phyloP scores from a whole-genome alignment of 1,140 invertebrate species.

The Hypsibius dujardini region DNA sequence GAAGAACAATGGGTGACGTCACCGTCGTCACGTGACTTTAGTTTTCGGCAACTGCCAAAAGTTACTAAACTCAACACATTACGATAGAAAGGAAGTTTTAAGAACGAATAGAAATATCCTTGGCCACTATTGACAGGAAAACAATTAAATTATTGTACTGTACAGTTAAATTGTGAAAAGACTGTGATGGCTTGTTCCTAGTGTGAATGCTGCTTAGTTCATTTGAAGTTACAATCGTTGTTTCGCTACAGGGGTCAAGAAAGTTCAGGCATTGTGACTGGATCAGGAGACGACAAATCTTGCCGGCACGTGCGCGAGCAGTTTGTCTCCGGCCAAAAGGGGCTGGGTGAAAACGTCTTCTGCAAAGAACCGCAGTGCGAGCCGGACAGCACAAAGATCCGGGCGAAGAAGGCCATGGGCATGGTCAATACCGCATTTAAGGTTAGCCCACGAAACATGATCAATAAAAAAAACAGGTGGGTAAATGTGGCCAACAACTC shows the following conservation, averaged over 20 bases:
- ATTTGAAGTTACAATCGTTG: constrained; percentile 12
- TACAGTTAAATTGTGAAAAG: neutral
- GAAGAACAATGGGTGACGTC: no score
- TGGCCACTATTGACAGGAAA: neutral
- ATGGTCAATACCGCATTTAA: constrained; percentile 45
- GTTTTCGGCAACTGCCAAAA: no score
- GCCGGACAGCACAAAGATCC: constrained; percentile 50
- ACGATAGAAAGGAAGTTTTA: no score
- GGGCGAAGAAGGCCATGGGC: constrained; percentile 77
- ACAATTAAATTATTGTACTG: constrained; percentile 16
- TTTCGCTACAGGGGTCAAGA: constrained; percentile 61
- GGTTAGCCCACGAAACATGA: no score
- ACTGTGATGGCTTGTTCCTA: neutral
- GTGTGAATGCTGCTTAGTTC: neutral
- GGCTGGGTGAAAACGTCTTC: neutral
- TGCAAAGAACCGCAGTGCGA: constrained; percentile 8
- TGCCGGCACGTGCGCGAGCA: constrained; percentile 1
- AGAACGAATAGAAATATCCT: no score
- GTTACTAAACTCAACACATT: no score
- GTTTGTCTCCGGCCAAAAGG: neutral
- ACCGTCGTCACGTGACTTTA: no score
- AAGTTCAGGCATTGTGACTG: constrained; percentile 87
- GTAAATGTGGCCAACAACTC: no score
- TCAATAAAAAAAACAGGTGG: no score
- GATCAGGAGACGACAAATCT: constrained; percentile 44